Base-by-base conservation (phyloP, 2,888 invertebrate genomes). In the Lasioglossum villosulum region DNA sequence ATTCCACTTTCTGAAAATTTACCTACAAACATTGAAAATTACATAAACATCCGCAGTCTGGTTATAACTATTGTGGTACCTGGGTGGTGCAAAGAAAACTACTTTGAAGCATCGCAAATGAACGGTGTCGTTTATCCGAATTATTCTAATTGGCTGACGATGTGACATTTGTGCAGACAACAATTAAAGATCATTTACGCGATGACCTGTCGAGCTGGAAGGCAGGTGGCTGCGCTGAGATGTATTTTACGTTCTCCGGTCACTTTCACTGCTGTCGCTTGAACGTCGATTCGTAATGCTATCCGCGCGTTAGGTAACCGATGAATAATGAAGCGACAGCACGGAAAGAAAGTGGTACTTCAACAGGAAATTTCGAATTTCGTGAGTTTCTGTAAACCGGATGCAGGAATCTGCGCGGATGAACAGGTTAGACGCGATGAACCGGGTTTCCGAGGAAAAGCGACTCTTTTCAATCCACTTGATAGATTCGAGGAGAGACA, bases 201-300 rank as follows among this genome's bases (percentile, higher is more conserved):
- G 73, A 59, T 71, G 78, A 39, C 68, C 56, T 48, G 77, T 59
- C 75, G 63, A 30, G 39, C 45, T 42, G 23, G 42, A 45, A 70
- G 76, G 34, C 84, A 75, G 75, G 78, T 76, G 76, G 34, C 52
- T 45, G 39, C 37, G 72, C 45, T 23, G 12, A 34, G 48, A 66
- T 80, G n/a, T 63, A 42, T 70, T 82, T 76, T 52, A 56, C 77
- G 70, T 78, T 59, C 42, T 42, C 78, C 73, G 39, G 72, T 72
- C 74, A 86, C 85, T 86, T 86, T 86, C 82, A 78, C 86, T 45
- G 37, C 71, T 68, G 82, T 82, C 82, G 74, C 52, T 56, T 79
- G 77, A 34, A 42, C 78, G 76, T 79, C 68, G 75, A 78, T 75
- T 78, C 84, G 59, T 52, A 71, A 76, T 75, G 71, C 48, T 72